Evolutionary conservation across 2,797 vertebrate genomes (phyloP).

Genomic region (Phyllotis vaccarum): DNA sequence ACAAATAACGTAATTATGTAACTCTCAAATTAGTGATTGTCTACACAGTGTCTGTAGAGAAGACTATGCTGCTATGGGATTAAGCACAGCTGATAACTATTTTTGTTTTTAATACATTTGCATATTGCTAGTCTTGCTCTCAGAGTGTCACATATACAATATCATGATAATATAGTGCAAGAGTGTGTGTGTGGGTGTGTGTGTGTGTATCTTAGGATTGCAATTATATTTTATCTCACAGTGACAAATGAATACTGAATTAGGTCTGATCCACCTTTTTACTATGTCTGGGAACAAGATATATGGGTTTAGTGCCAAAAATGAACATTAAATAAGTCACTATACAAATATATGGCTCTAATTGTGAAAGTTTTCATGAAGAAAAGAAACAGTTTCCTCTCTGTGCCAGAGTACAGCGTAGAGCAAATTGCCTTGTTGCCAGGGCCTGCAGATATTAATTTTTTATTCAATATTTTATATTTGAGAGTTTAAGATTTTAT

Average conservation of each 20-base stretch:
- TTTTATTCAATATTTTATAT: not conserved
- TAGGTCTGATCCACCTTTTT: not conserved
- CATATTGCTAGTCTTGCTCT: constrained; percentile 11
- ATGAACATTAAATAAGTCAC: not conserved
- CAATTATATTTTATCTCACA: not conserved
- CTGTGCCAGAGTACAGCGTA: not conserved
- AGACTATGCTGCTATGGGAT: not conserved
- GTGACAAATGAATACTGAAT: not conserved
- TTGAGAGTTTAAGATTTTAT: not conserved
- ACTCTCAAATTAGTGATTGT: not conserved
- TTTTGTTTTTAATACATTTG: not conserved
- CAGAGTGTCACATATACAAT: not conserved
- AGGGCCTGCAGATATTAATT: not conserved
- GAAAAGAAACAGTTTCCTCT: not conserved
- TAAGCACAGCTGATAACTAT: not conserved
- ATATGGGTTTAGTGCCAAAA: not conserved
- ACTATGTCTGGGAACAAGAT: not conserved
- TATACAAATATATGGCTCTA: not conserved
- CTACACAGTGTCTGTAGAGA: not conserved
- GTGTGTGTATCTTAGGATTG: not conserved
- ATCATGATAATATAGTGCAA: not conserved
- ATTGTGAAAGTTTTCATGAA: not conserved
- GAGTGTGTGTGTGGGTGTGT: not conserved
- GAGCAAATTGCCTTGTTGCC: not conserved
- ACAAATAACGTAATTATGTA: constrained; percentile 37